Conservation (phyloP, 2,888 invertebrate species). For the Amiota minor region DNA sequence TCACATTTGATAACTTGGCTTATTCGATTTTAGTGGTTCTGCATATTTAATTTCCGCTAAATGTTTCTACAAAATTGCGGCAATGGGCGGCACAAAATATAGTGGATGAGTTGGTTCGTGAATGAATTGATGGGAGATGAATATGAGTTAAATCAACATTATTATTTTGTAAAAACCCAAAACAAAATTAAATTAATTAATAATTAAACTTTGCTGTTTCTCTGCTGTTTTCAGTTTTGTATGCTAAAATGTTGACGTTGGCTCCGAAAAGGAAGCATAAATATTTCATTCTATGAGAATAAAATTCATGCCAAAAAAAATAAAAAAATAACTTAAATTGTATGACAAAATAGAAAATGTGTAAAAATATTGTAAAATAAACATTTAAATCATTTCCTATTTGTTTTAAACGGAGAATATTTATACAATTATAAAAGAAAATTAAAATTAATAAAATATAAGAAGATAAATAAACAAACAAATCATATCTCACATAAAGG, state of each 20-base stretch:
- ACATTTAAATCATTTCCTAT: conserved; percentile 17
- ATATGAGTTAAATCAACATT: too few relatives aligned
- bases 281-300: conserved; percentile 5
- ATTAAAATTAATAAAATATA: conserved; percentile 10
- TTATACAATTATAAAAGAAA: background rate
- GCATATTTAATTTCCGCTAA: conserved; percentile 6
- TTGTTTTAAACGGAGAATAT: conserved; percentile 8
- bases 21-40: conserved; percentile 6
- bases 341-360: too few relatives aligned
- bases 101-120: too few relatives aligned
- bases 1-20: background rate
- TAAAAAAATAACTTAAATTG: too few relatives aligned
- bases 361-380: background rate
- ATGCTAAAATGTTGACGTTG: conserved; percentile 16
- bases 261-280: background rate
- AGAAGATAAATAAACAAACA: background rate
- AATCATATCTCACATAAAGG: conserved; percentile 32
- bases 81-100: background rate
- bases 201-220: conserved; percentile 50
- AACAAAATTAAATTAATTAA: conserved; percentile 52
- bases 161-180: background rate
- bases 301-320: background rate
- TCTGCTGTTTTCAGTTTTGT: background rate
- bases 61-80: background rate
- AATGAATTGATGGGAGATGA: too few relatives aligned